Conservation (phyloP, 2,797 vertebrate species). For the Lepus oiostolus region DNA sequence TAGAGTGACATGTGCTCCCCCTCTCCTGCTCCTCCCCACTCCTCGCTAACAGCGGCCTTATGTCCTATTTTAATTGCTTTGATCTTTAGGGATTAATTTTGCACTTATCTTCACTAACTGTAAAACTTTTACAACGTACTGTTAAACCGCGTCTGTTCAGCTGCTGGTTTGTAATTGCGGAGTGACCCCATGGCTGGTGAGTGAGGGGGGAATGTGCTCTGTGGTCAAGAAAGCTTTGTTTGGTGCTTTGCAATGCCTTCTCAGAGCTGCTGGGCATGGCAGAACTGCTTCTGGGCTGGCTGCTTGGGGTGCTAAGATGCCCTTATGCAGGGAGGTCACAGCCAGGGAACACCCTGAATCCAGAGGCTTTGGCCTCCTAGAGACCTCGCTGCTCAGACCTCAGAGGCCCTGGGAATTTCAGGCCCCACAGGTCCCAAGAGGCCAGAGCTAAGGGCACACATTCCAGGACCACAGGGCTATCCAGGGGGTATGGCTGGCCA, state of each 20-base stretch:
- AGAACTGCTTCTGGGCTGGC: neutral
- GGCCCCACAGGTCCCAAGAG: neutral
- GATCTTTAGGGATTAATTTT: conserved; percentile 86
- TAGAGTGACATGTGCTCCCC: neutral
- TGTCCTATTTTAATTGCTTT: conserved; percentile 83
- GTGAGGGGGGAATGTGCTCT: neutral
- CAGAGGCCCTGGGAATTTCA: neutral
- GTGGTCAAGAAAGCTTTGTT: neutral
- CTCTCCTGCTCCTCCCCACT: conserved; percentile 52
- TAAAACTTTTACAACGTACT: conserved; percentile 76
- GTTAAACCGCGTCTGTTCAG: conserved; percentile 16
- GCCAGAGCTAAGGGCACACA: neutral
- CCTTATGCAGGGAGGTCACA: neutral
- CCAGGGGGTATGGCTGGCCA: neutral
- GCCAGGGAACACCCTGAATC: neutral
- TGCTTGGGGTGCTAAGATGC: neutral
- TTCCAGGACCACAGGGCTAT: neutral
- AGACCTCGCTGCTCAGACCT: neutral
- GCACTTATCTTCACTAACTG: conserved; percentile 72
- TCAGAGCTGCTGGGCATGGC: neutral
- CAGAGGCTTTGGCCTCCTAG: neutral
- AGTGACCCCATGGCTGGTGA: neutral
- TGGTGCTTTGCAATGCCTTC: neutral
- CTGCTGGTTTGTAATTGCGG: conserved; percentile 65
- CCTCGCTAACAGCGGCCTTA: conserved; percentile 85